A percentile compares a stretch with the other conserved stretches of the same genome.
These are phyloP conservation scores for Rhaphigaster nebulosa DNA, from an alignment of 2,888 invertebrate genomes.

Conservation along the genomic window DNA sequence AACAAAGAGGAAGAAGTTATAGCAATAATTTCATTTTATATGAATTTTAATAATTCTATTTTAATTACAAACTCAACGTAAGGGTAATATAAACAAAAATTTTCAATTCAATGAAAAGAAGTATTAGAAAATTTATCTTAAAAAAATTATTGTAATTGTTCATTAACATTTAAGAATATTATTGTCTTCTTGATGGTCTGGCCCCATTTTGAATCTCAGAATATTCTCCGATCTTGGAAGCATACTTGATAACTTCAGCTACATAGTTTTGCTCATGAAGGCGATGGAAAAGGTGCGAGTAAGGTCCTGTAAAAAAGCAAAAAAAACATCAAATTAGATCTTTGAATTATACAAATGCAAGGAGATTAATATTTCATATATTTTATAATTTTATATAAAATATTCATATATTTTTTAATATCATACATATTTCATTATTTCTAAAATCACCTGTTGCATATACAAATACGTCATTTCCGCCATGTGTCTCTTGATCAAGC, in stretches of 20 bases:
- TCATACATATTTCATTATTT: conserved; percentile 55
- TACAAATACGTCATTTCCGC: conserved; percentile 66
- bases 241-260: conserved; percentile 86
- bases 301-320: conserved; percentile 78
- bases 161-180: not conserved
- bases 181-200: not conserved
- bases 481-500: conserved; percentile 65
- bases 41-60: too few species aligned
- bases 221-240: conserved; percentile 79
- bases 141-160: not conserved
- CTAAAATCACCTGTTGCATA: conserved; percentile 74
- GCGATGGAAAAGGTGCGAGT: conserved; percentile 88
- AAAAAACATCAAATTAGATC: too few species aligned
- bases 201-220: not conserved
- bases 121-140: not conserved
- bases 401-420: too few species aligned
- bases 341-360: too few species aligned
- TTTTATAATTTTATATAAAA: too few species aligned
- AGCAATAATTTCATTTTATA: not conserved
- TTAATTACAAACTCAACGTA: too few species aligned
- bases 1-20: not conserved
- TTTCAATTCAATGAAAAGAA: not conserved
- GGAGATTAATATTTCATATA: too few species aligned
- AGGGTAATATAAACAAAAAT: not conserved
- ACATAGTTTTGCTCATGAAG: conserved; percentile 93